Base-by-base conservation (phyloP, 2,797 vertebrate genomes). In the Thaleichthys pacificus region DNA sequence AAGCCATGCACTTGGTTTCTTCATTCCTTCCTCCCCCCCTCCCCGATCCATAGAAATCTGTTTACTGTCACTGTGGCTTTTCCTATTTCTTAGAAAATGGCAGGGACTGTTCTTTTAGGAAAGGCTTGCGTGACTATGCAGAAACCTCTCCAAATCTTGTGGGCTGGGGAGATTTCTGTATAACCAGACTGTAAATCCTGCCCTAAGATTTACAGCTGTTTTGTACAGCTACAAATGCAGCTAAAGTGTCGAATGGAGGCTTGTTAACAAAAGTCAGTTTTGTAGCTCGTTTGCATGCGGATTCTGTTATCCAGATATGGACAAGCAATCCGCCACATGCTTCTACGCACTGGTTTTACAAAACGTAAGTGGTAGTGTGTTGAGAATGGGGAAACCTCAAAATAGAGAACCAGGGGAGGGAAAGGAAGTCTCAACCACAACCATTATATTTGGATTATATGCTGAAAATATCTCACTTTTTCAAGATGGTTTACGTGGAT, bases 61-160 rank as follows among this genome's bases (percentile, higher is more conserved):
- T 35, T 35, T 35, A 51, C 17, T 68, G 73, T 76, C 79, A 69
- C 61, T 84, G 77, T 78, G 83, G 81, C 74, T 85, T 56, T 87
- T 77, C 71, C 78, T 9, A 1, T 35, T 35, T 35, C 32, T 35
- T 35, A 70, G 71, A 51, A 82, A 77, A 57, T 85, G 70, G 81
- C 81, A 81, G 67, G 80, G 78, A 76, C 80, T 80, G 21, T 77
- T 58, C 75, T 68, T 82, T 74, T 73, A 80, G 81, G 81, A 79
- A 81, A 75, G 75, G 83, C 79, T 86, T 79, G 87, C 83, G 83
- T 91, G 89, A 89, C 83, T 87, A 72, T 62, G 72, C 67, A 68
- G 66, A 74, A 74, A 62, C 66, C 66, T 68, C 72, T 85, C 61
- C 28, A 14, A 74, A 76, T 79, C 75, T 86, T 86, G 83, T 83